Conservation (phyloP, 1,140 invertebrate genomes). For the Dinoponera quadriceps region DNA sequence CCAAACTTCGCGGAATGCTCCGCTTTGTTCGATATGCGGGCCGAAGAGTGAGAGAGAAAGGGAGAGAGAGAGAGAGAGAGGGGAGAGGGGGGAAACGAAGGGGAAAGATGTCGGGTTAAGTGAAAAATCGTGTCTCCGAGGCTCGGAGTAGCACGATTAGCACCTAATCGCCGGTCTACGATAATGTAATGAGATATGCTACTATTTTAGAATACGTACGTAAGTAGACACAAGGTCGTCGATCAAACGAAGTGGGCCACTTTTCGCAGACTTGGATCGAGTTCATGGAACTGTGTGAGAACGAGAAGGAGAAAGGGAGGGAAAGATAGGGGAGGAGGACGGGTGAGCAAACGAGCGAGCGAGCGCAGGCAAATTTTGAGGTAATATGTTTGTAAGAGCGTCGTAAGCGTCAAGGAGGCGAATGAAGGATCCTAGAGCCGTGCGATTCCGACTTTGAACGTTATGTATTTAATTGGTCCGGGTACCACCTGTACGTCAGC, state of each 20-base stretch:
- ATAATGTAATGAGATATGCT: slow-evolving; percentile 44
- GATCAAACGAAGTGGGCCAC: slow-evolving; percentile 42
- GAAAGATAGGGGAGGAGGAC: too few species aligned
- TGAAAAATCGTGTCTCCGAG: slow-evolving; percentile 53
- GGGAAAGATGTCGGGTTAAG: slow-evolving; percentile 24
- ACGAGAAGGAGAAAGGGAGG: too few species aligned
- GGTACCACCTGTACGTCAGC: slow-evolving; percentile 33
- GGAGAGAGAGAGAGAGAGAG: background rate
- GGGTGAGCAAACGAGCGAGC: background rate
- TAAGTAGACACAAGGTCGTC: slow-evolving; percentile 19
- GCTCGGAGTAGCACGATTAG: slow-evolving; percentile 3
- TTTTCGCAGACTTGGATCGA: slow-evolving; percentile 48
- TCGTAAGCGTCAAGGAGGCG: slow-evolving; percentile 31
- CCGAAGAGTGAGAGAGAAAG: background rate
- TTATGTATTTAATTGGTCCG: slow-evolving; percentile 50
- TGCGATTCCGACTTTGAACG: slow-evolving; percentile 41
- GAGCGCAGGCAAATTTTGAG: slow-evolving; percentile 15
- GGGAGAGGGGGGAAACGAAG: background rate
- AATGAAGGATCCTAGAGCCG: slow-evolving; percentile 39
- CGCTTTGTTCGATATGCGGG: slow-evolving; percentile 51
- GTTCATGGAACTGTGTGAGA: slow-evolving; percentile 1
- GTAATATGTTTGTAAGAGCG: slow-evolving; percentile 49
- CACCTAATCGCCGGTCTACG: slow-evolving; percentile 16
- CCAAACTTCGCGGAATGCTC: slow-evolving; percentile 56
- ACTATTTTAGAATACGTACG: slow-evolving; percentile 14